Conservation (phyloP, 2,113 vertebrate species). For the Vireo altiloquus region DNA sequence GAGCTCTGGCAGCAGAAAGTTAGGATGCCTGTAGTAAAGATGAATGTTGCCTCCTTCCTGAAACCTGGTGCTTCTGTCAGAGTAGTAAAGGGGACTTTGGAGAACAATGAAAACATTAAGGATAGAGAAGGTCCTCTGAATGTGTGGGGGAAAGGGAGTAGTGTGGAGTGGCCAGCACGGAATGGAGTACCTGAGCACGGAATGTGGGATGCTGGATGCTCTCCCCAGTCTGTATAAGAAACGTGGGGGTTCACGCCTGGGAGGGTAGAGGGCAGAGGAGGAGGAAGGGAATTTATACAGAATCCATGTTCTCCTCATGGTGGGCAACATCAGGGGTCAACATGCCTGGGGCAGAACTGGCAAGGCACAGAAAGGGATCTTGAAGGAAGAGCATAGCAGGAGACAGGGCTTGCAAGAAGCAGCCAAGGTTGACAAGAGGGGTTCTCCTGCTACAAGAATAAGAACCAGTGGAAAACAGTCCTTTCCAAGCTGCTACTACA, state of each 20-base stretch:
- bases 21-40: neutral
- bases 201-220: neutral
- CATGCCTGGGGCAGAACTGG: neutral
- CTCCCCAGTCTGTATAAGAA: neutral
- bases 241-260: neutral
- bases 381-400: neutral
- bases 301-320: neutral
- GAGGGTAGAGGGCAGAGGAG: neutral
- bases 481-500: neutral
- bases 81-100: neutral
- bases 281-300: neutral
- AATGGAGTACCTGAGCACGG: neutral
- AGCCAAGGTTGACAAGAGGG: neutral
- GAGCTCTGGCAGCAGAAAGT: neutral
- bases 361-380: neutral
- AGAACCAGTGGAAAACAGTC: neutral
- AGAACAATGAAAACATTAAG: neutral
- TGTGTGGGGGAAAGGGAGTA: neutral
- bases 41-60: neutral
- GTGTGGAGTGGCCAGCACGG: neutral
- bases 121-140: neutral
- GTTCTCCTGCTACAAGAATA: neutral
- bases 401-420: neutral
- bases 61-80: neutral
- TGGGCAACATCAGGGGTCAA: neutral